phyloP scores from a whole-genome alignment of 1,140 invertebrate genomes.

The Octopus bimaculoides region DNA sequence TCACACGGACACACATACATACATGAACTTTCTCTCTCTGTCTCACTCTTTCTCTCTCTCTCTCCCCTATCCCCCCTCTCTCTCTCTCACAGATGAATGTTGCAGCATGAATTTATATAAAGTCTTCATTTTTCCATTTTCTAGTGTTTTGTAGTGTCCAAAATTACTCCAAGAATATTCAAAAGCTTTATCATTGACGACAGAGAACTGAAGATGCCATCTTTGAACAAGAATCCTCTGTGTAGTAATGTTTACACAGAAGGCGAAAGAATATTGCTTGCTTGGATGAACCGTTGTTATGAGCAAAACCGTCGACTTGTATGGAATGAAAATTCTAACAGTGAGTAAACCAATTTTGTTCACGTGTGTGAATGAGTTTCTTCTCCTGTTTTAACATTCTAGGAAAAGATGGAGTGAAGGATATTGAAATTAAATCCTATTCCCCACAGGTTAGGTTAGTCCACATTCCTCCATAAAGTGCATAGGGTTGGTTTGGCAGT shows the following conservation, averaged over 20 bases:
- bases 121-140: not conserved
- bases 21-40: too few relatives aligned
- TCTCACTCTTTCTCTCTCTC: too few relatives aligned
- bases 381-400: too few relatives aligned
- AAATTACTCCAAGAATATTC: constrained; percentile 50
- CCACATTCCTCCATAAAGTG: too few relatives aligned
- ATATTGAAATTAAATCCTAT: too few relatives aligned
- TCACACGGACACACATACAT: too few relatives aligned
- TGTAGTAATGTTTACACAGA: constrained; percentile 55
- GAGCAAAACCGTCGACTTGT: constrained; percentile 49
- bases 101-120: not conserved
- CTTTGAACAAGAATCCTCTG: constrained; percentile 50
- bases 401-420: too few relatives aligned
- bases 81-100: fast-evolving
- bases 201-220: constrained; percentile 42
- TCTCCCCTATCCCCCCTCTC: too few relatives aligned
- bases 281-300: constrained; percentile 57
- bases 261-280: constrained; percentile 51
- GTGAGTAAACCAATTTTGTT: too few relatives aligned
- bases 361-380: too few relatives aligned
- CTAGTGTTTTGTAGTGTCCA: constrained; percentile 49
- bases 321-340: constrained; percentile 29
- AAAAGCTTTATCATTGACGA: constrained; percentile 42
- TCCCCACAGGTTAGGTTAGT: too few relatives aligned
- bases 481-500: too few relatives aligned